phyloP scores from a whole-genome alignment of 2,797 vertebrate species.

The Aselliscus stoliczkanus region DNA sequence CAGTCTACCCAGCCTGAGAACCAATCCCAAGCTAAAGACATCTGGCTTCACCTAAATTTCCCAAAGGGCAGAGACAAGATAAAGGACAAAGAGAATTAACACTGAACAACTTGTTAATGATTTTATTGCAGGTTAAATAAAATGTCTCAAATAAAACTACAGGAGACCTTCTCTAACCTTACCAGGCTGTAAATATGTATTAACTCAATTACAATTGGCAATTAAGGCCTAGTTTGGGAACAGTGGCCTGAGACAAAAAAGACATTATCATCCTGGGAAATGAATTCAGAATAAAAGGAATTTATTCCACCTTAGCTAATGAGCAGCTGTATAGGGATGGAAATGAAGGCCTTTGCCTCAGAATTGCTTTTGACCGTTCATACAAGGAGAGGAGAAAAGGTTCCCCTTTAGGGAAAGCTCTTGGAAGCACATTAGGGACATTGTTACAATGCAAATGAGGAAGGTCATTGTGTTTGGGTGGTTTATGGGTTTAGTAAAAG shows the following conservation, averaged over 20 bases:
- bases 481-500: conserved; percentile 82
- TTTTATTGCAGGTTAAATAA: conserved; percentile 90
- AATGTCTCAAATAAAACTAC: conserved; percentile 90
- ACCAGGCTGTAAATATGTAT: conserved; percentile 95
- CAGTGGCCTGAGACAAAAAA: conserved; percentile 91
- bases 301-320: conserved; percentile 92
- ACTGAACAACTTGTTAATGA: conserved; percentile 90
- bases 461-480: conserved; percentile 70
- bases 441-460: conserved; percentile 84
- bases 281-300: conserved; percentile 88
- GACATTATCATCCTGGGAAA: conserved; percentile 85
- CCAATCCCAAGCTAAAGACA: conserved; percentile 70
- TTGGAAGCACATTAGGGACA: conserved; percentile 76
- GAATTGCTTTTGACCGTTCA: conserved; percentile 65
- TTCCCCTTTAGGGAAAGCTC: conserved; percentile 72
- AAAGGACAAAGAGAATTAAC: conserved; percentile 83
- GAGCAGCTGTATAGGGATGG: conserved; percentile 90
- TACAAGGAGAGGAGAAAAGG: conserved; percentile 83
- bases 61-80: conserved; percentile 81
- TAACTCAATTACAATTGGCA: conserved; percentile 92
- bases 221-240: conserved; percentile 88
- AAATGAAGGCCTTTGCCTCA: conserved; percentile 82
- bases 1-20: not conserved
- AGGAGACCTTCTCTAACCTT: conserved; percentile 89
- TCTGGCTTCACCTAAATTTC: conserved; percentile 82